Evolutionary conservation across 2,797 vertebrate species (phyloP).

Genomic region (Danio kyathit): DNA sequence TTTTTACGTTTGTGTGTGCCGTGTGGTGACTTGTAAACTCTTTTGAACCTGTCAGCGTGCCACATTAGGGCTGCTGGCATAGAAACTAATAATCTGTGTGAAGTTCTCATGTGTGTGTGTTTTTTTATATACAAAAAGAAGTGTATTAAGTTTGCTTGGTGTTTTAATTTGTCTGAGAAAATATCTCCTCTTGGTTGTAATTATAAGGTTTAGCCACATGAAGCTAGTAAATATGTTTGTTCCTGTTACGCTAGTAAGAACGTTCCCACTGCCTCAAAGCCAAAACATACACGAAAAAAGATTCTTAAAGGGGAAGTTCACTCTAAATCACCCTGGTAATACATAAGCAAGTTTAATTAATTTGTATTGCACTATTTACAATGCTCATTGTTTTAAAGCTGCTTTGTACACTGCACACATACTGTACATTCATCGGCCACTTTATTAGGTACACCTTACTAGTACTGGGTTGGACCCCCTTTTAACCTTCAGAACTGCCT

Average conservation of each 20-base stretch:
- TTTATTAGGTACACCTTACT: too few relatives aligned
- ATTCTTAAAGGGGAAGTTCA: neutral
- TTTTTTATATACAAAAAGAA: constrained; percentile 62
- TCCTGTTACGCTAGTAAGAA: constrained; percentile 11
- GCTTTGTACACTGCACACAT: too few relatives aligned
- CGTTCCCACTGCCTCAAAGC: constrained; percentile 48
- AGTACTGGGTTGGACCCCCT: too few relatives aligned
- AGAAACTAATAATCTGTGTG: constrained; percentile 64
- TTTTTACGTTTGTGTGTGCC: constrained; percentile 29
- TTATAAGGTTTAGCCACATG: constrained; percentile 75
- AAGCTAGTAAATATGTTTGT: constrained; percentile 61
- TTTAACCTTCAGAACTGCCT: too few relatives aligned
- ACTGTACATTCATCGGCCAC: too few relatives aligned
- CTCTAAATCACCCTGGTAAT: neutral
- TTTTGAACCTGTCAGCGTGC: constrained; percentile 63
- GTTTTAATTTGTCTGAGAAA: constrained; percentile 78
- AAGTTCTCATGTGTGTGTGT: constrained; percentile 52
- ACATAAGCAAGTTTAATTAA: neutral
- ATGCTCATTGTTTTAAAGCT: too few relatives aligned
- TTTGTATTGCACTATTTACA: too few relatives aligned
- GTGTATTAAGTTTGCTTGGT: constrained; percentile 69
- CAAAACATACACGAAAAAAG: too few relatives aligned
- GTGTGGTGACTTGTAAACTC: constrained; percentile 48
- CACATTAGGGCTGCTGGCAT: constrained; percentile 76
- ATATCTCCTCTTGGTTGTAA: constrained; percentile 74